Evolutionary conservation across 2,888 invertebrate genomes (phyloP).

Genomic region (Sarcophaga carnaria): DNA sequence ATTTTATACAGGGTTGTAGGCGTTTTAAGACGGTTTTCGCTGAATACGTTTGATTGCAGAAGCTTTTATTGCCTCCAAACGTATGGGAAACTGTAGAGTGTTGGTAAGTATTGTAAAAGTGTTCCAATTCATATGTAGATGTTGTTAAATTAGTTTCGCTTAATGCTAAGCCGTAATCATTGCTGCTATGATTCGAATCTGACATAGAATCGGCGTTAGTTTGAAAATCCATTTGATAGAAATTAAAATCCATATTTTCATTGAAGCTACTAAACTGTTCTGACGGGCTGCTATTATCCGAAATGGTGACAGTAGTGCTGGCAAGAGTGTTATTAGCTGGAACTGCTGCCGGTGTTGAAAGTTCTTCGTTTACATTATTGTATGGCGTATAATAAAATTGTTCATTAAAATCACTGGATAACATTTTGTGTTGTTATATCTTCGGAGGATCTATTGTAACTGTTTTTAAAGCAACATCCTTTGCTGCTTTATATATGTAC

Average conservation of each 20-base stretch:
- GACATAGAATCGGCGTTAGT: constrained; percentile 58
- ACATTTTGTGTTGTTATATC: constrained; percentile 60
- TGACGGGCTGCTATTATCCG: constrained; percentile 30
- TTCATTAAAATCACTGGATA: constrained; percentile 69
- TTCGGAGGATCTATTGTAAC: constrained; percentile 52
- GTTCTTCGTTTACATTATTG: constrained; percentile 17
- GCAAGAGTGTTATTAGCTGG: constrained; percentile 10
- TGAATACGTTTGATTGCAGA: constrained; percentile 65
- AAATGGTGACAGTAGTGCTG: not conserved
- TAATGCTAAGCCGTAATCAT: constrained; percentile 55
- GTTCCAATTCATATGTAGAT: constrained; percentile 61
- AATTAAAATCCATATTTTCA: constrained; percentile 50
- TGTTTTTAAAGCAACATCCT: constrained; percentile 52
- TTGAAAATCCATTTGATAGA: constrained; percentile 53
- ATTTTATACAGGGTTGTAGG: constrained; percentile 44
- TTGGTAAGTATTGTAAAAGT: constrained; percentile 64
- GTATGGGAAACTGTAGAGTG: constrained; percentile 12
- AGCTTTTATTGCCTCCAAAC: not conserved
- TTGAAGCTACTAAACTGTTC: constrained; percentile 15
- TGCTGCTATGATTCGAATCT: constrained; percentile 62
- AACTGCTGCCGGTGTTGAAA: not conserved
- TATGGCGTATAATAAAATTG: constrained; percentile 49
- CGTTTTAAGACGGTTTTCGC: constrained; percentile 71
- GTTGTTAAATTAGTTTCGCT: constrained; percentile 13
- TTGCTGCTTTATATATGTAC: constrained; percentile 63